Evolutionary conservation across 2,113 vertebrate genomes (phyloP), one percentile per base, ranked within the genome.

Genomic region (Pomatostomus ruficeps): DNA sequence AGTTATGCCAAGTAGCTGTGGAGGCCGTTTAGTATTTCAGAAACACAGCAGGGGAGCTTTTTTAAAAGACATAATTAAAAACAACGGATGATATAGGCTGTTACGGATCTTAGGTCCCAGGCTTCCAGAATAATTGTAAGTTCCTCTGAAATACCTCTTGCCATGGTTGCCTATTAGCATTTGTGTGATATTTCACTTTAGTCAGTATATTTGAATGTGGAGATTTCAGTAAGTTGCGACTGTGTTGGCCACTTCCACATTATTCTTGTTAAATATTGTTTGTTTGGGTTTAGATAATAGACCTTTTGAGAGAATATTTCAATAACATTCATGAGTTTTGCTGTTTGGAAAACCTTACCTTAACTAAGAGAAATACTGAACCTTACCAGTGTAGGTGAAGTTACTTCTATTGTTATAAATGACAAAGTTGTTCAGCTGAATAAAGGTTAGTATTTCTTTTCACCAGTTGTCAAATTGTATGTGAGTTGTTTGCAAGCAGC

Each of bases 41-140:
- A 97, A 97, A 91, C 96, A 90, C 97, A 97, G 97, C 97, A 94
- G 97, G 97, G 96, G 95, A 96, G 91, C 93, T 96, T 98, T 97
- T 95, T 97, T 96, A 93, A 97, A 98, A 97, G 96, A 94, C 96
- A 96, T 97, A 97, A 98, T 97, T 98, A 97, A 97, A 98, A 98
- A 90, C 96, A 98, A 97, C 58, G 65, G 84, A 97, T 96, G 88
- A 97, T 97, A 91, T 88, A 96, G 95, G 45, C 97, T 90, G 95
- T 94, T 97, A 96, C 72, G 86, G 95, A 97, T 96, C 96, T 95
- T 92, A 88, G 94, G 89, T 97, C 95, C 92, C 96, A 95, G 93
- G 89, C 88, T 97, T 97, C 94, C 89, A 91, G 85, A 95, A 97
- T 97, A 94, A 97, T 97, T 97, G 93, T 94, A 74, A 95, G 82